Percentiles rank a stretch among this genome's conserved stretches.
Evolutionary conservation across 2,797 vertebrate genomes (phyloP).

Genomic region (Falco peregrinus): DNA sequence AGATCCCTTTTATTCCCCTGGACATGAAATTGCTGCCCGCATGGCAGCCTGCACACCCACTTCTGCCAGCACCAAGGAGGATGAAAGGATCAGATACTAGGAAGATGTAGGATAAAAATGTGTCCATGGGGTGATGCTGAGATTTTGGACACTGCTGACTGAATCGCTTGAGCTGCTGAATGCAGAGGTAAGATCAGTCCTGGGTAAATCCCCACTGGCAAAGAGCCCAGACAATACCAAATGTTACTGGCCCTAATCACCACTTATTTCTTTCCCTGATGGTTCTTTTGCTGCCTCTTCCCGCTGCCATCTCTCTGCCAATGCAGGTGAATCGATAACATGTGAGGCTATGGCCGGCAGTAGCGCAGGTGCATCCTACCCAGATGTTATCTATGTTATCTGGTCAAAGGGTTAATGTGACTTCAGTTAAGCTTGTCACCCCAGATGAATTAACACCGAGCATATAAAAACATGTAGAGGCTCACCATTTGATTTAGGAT

Average conservation of each 20-base stretch:
- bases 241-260: not conserved
- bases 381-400: not conserved
- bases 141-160: not conserved
- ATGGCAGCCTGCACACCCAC: accelerated
- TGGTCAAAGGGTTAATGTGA: not conserved
- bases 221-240: not conserved
- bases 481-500: not conserved
- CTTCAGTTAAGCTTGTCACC: not conserved
- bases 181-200: not conserved
- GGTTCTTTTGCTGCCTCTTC: not conserved
- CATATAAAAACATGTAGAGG: not conserved
- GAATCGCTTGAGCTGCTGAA: accelerated
- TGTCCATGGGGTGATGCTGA: not conserved
- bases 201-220: not conserved
- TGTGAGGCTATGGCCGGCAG: accelerated
- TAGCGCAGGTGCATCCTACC: not conserved
- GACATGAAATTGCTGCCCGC: not conserved
- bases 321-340: accelerated
- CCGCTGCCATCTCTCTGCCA: not conserved
- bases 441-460: not conserved
- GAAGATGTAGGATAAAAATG: not conserved
- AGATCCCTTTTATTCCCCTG: not conserved
- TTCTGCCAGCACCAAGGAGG: not conserved
- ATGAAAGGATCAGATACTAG: not conserved
- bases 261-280: not conserved